Base-by-base conservation (phyloP, 2,888 invertebrate genomes). In the Venusia cambrica region DNA sequence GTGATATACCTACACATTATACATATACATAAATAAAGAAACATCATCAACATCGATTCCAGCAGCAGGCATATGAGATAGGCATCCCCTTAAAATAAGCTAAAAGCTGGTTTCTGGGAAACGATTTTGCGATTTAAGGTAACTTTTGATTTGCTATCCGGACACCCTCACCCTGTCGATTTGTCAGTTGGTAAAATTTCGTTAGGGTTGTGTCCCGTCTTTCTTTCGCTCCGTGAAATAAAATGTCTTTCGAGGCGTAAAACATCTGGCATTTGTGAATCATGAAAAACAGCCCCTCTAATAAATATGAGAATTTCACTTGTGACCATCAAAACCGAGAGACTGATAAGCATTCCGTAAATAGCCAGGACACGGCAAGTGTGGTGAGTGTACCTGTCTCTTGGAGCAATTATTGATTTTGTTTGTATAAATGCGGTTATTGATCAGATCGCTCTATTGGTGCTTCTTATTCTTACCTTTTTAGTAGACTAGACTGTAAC, bases 311-410 rank as follows among this genome's bases (percentile, higher is more conserved):
- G 42, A 76, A 74, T 69, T 85, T 85, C 62, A 70, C 80, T 54
- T 73, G 66, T 60, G 87, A 87, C 55, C 76, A 78, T 38, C 80
- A 76, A 58, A 76, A 73, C 59, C 83, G 77, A 65, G 85, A 87
- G 54, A 74, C 75, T 54, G 85, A 88, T 62, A 87, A 87, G 60
- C 77, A 83, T 64, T 88, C 87, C 44, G 45, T 88, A 80, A 75
- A 83, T 62, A 88, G 87, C 57, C 85, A 87, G 62, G 87, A 88
- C 64, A 88, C 87, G 36, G 87, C 87, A 26, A 88, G 87, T 78
- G 69, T 88, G 81, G 87, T 87, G 53, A 78, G 87, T 75, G 34
- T n/a, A 45, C 70, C 63, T 14, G 1, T 22, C 57, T 50, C 63
- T 52, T 57, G 16, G 55, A 64, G 36, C 29, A 46, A 33, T 42